phyloP scores from a whole-genome alignment of 2,888 invertebrate species.

The Drosophila pseudotalamancana region DNA sequence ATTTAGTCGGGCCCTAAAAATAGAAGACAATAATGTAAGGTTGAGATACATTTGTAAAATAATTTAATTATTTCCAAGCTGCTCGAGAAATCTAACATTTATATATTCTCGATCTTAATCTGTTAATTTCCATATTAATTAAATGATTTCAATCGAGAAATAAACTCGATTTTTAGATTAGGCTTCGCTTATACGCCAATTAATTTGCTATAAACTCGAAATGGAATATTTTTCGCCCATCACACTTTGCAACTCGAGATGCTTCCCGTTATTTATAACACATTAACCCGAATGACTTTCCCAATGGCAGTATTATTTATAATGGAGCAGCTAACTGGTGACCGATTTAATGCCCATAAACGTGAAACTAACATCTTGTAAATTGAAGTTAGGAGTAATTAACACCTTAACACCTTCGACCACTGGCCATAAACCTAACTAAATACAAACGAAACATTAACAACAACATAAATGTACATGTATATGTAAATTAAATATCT shows the following conservation, averaged over 20 bases:
- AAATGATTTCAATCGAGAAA: background rate
- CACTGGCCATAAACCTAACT: conserved; percentile 53
- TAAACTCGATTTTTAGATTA: conserved; percentile 3
- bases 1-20: background rate
- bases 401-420: conserved; percentile 75
- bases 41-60: background rate
- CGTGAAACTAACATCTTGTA: conserved; percentile 79
- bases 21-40: conserved; percentile 4
- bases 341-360: conserved; percentile 74
- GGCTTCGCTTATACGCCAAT: conserved; percentile 4
- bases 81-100: background rate
- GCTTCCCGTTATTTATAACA: conserved; percentile 38
- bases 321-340: conserved; percentile 50
- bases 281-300: conserved; percentile 22
- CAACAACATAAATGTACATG: conserved; percentile 8
- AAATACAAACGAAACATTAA: conserved; percentile 22
- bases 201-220: conserved; percentile 53
- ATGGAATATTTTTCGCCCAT: conserved; percentile 10
- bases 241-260: conserved; percentile 1
- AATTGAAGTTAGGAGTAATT: conserved; percentile 63
- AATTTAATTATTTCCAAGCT: background rate
- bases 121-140: conserved; percentile 27
- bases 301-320: conserved; percentile 68
- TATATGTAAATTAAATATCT: conserved; percentile 31
- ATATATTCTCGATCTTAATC: background rate